A percentile compares a stretch with the other conserved stretches of the same genome.
These are phyloP conservation scores for Pedetes capensis DNA, from an alignment of 2,113 vertebrate species.

Conservation along the genomic window DNA sequence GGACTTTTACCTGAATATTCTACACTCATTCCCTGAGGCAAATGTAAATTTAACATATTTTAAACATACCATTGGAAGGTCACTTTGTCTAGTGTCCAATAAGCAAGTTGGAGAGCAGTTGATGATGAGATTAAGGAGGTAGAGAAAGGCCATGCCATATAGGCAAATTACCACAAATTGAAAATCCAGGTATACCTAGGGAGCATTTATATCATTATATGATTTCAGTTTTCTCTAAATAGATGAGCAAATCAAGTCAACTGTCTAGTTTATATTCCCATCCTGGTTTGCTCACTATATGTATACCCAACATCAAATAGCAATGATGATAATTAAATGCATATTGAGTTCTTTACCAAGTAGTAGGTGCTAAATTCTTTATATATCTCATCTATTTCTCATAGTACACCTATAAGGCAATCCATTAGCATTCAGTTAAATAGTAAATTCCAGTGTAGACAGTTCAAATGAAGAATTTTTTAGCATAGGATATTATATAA, in stretches of 20 bases:
- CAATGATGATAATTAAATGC: not conserved
- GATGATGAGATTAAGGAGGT: not conserved
- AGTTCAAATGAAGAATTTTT: not conserved
- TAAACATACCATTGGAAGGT: not conserved
- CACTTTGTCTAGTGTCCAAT: not conserved
- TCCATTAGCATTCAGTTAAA: not conserved
- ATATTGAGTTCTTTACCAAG: not conserved
- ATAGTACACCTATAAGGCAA: not conserved
- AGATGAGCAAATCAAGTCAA: slow-evolving; percentile 8
- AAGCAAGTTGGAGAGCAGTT: not conserved
- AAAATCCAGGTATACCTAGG: not conserved
- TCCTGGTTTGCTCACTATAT: not conserved
- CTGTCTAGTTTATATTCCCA: not conserved
- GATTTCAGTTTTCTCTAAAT: slow-evolving; percentile 7
- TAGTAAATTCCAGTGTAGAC: not conserved
- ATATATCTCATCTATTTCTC: not conserved
- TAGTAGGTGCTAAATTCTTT: not conserved
- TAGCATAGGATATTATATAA: not conserved
- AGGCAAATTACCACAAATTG: not conserved
- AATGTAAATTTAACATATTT: not conserved
- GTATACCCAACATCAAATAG: not conserved
- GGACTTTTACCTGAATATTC: not conserved
- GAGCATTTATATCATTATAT: not conserved
- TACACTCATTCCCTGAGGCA: not conserved
- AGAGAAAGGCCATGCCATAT: not conserved